Base-by-base conservation (phyloP, 2,113 vertebrate genomes). In the Corythoichthys haematopterus region DNA sequence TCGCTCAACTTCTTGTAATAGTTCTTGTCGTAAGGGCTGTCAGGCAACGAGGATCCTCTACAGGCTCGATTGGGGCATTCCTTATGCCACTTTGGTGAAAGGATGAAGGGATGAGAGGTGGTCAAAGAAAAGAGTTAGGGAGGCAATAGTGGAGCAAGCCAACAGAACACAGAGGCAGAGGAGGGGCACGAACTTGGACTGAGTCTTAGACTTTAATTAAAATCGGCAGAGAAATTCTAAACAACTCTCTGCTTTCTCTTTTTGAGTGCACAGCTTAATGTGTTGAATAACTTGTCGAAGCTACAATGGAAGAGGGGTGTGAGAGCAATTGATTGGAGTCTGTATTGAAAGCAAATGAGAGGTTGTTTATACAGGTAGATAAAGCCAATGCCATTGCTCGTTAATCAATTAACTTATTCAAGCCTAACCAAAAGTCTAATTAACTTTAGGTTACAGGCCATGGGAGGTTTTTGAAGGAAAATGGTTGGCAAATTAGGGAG, bases 321-420 rank as follows among this genome's bases (percentile, higher is more conserved):
- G 61, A 74, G 59, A 65, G 61, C 70, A 64, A 65, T 28, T 47
- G 47, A 58, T 40, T 65, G 76, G 71, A 28, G 77, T 72, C 50
- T 48, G 66, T 1, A 36, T 70, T 74, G 81, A 84, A 76, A 81
- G 76, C 66, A 76, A 81, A 81, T 38, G 64, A 85, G 79, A 85
- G 83, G 83, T 75, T 78, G 83, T 86, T 88, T 80, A 85, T 28
- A 28, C 20, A 28, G 20, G 20, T 72, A 71, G 74, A 86, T 78
- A 51, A 84, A 85, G 43, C 80, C 68, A 80, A 79, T 87, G 77
- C 61, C 52, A 67, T 72, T 68, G 64, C 71, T 82, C 74, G 48
- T 88, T 84, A 80, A 75, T 80, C 83, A 89, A 89, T 89, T 86
- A 88, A 74, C 71, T 79, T 82, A 82, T 84, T 87, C 76, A 85